Conservation (phyloP, 2,888 invertebrate species). For the Scelioninae gen. 1 region DNA sequence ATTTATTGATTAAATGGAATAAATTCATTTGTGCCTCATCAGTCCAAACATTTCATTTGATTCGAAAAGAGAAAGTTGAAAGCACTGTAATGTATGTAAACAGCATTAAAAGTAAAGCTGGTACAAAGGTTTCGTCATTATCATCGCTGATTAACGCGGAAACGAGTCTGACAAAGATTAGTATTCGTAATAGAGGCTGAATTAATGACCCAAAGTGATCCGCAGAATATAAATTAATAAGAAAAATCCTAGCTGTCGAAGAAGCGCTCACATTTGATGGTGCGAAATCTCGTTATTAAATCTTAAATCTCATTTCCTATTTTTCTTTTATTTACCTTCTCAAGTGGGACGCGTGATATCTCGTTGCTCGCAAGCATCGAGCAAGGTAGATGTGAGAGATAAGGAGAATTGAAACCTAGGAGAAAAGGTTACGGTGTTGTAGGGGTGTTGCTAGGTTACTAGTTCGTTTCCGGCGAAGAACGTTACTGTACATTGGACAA, state of each 20-base stretch:
- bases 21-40: no score
- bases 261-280: slow-evolving; percentile 44
- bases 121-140: slow-evolving; percentile 5
- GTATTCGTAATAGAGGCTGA: neutral
- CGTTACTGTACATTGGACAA: no score
- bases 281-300: slow-evolving; percentile 61
- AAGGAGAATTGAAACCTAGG: slow-evolving; percentile 81
- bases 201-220: slow-evolving; percentile 15
- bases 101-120: neutral
- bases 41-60: no score
- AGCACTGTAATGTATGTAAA: slow-evolving; percentile 14
- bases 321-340: slow-evolving; percentile 67
- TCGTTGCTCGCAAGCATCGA: slow-evolving; percentile 61
- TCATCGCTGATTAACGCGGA: slow-evolving; percentile 12
- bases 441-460: no score
- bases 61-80: neutral
- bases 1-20: no score
- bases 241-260: slow-evolving; percentile 24
- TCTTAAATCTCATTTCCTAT: slow-evolving; percentile 66
- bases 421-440: no score
- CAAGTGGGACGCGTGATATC: slow-evolving; percentile 61
- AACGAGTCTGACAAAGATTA: slow-evolving; percentile 15
- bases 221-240: slow-evolving; percentile 29
- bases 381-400: slow-evolving; percentile 80
- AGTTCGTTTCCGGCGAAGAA: no score